Evolutionary conservation across 2,797 vertebrate species (phyloP).

Genomic region (Peromyscus eremicus): DNA sequence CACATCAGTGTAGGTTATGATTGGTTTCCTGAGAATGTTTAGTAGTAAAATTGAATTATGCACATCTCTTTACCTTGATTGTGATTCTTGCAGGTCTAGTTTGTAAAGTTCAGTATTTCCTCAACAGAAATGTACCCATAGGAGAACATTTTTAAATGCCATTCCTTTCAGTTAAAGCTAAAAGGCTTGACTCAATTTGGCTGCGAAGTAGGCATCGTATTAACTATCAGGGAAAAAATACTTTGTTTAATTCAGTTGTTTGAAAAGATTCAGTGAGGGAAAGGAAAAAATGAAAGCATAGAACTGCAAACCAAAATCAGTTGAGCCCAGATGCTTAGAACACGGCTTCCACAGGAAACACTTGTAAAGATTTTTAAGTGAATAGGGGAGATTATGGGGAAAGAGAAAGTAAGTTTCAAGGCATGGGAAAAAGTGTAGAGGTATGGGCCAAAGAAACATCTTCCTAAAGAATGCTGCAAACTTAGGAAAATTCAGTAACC

Average conservation of each 20-base stretch:
- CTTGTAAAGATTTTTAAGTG: background rate
- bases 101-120: constrained; percentile 43
- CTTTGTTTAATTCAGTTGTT: constrained; percentile 41
- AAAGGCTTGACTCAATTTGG: background rate
- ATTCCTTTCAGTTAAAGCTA: background rate
- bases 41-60: constrained; percentile 12
- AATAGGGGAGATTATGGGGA: background rate
- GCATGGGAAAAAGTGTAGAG: background rate
- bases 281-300: constrained; percentile 42
- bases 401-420: background rate
- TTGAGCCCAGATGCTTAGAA: constrained; percentile 37
- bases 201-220: background rate
- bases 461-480: background rate
- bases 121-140: background rate
- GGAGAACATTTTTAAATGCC: background rate
- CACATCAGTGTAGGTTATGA: background rate
- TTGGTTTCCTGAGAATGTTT: background rate
- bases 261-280: constrained; percentile 15
- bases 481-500: background rate
- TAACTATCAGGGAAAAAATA: background rate
- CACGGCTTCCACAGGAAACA: background rate
- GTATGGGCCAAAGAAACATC: background rate
- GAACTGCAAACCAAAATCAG: constrained; percentile 12
- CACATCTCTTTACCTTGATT: constrained; percentile 3
- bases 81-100: background rate